These are phyloP conservation scores for Agapetus fuscipes DNA, from an alignment of 2,888 invertebrate genomes.

Conservation along the genomic window DNA sequence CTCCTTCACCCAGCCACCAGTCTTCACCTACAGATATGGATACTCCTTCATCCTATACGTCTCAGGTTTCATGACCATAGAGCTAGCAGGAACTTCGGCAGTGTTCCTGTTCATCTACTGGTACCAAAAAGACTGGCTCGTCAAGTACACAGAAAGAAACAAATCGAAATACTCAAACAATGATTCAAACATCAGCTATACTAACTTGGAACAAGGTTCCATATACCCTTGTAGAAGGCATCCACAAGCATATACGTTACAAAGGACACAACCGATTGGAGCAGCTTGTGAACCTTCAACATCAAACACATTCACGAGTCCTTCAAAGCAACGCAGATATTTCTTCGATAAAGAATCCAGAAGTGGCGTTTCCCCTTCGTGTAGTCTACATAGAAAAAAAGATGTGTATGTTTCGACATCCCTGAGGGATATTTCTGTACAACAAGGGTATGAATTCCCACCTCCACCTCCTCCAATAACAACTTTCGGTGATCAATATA, in stretches of 20 bases:
- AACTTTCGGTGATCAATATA: constrained; percentile 36
- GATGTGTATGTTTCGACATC: constrained; percentile 45
- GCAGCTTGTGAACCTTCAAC: constrained; percentile 19
- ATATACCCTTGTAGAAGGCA: constrained; percentile 37
- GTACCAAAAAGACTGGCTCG: constrained; percentile 58
- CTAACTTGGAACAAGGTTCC: constrained; percentile 23
- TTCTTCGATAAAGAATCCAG: constrained; percentile 51
- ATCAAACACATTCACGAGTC: constrained; percentile 24
- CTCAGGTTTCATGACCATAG: constrained; percentile 73
- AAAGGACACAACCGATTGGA: constrained; percentile 18
- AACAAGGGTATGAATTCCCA: constrained; percentile 53
- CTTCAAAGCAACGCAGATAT: constrained; percentile 50
- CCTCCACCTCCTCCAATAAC: constrained; percentile 53
- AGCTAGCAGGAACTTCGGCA: constrained; percentile 77
- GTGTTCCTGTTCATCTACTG: constrained; percentile 80
- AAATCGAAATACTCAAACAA: constrained; percentile 26
- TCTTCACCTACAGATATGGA: constrained; percentile 80
- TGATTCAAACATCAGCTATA: constrained; percentile 19
- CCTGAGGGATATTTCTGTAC: constrained; percentile 47
- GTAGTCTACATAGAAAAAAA: constrained; percentile 44
- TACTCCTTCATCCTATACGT: constrained; percentile 82
- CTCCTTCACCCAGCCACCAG: constrained; percentile 66
- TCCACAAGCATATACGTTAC: constrained; percentile 34
- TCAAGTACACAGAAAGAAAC: constrained; percentile 41
- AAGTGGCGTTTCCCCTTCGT: constrained; percentile 33